Evolutionary conservation across 2,888 invertebrate species (phyloP).

Genomic region (Hyposoter didymator): DNA sequence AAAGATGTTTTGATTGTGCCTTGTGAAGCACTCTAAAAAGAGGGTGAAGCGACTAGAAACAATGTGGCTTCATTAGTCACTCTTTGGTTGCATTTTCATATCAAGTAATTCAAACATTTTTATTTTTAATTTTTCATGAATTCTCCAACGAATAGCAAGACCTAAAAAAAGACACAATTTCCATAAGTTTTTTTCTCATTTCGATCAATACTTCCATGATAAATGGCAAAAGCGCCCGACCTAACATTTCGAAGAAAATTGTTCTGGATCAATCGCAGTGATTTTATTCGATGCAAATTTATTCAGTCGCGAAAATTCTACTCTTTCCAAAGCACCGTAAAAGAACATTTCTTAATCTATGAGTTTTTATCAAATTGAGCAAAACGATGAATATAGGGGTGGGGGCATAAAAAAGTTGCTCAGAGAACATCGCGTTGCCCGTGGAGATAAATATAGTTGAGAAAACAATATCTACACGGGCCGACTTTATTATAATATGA

Average conservation of each 20-base stretch:
- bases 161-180: background rate
- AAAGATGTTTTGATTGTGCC: constrained; percentile 37
- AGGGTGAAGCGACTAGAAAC: background rate
- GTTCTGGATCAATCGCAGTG: background rate
- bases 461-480: constrained; percentile 32
- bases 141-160: background rate
- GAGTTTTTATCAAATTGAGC: background rate
- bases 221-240: background rate
- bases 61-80: constrained; percentile 17
- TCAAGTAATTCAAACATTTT: background rate
- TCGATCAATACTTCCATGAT: background rate
- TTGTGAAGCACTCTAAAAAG: background rate
- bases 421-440: background rate
- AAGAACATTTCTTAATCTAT: background rate
- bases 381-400: background rate
- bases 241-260: background rate
- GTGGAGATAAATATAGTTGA: constrained; percentile 28
- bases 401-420: background rate
- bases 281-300: background rate
- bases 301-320: background rate
- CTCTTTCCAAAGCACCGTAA: background rate
- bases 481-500: constrained; percentile 34
- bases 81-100: constrained; percentile 27
- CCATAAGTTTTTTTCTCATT: background rate
- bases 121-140: constrained; percentile 3